These are phyloP conservation scores for Arremon aurantiirostris DNA, from an alignment of 2,797 vertebrate genomes.

Conservation along the genomic window DNA sequence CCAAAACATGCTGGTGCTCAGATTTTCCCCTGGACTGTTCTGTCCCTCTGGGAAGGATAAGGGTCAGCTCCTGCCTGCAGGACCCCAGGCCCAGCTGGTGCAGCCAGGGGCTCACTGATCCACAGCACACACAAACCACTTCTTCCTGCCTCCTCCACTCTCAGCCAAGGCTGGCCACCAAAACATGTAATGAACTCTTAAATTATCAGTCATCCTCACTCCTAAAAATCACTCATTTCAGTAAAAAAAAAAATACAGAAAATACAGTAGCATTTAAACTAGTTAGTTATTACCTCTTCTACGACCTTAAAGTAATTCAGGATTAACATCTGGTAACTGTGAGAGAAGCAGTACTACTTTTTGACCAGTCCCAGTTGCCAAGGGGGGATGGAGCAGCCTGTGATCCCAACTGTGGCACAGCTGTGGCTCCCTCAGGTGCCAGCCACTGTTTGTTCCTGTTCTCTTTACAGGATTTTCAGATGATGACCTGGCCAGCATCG, in stretches of 20 bases:
- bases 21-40: background rate
- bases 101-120: background rate
- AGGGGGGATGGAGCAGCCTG: background rate
- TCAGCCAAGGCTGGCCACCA: background rate
- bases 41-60: background rate
- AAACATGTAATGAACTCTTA: background rate
- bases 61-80: background rate
- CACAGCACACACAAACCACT: background rate
- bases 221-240: background rate
- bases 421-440: background rate
- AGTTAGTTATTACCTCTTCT: background rate
- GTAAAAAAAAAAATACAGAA: background rate
- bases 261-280: background rate
- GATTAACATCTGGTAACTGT: background rate
- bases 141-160: background rate
- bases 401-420: background rate
- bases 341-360: background rate
- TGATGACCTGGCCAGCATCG: constrained; percentile 73
- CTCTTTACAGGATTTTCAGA: constrained; percentile 76
- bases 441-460: background rate
- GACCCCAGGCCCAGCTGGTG: background rate
- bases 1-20: fast-evolving
- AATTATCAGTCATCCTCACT: background rate
- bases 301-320: background rate
- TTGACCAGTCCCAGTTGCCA: background rate